Percentiles rank a stretch among this genome's conserved stretches.
Conservation (phyloP, 1,140 invertebrate species). For the Drusus annulatus region DNA sequence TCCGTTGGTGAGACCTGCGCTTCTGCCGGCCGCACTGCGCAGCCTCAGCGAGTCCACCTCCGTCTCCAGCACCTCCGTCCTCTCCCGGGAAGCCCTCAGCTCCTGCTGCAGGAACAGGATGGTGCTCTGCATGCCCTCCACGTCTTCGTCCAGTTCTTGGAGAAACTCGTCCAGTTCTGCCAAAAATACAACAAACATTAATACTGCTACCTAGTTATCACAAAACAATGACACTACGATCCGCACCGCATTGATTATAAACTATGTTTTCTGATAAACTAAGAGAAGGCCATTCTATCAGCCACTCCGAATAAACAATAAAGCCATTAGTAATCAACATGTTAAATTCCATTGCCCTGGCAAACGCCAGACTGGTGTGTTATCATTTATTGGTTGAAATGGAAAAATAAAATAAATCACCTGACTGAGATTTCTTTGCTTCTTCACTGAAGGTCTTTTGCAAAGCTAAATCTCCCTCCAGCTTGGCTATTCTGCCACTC, state of each 20-base stretch:
- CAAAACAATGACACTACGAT: too few relatives aligned
- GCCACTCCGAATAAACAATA: too few relatives aligned
- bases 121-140: slow-evolving; percentile 98
- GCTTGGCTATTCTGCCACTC: slow-evolving; percentile 93
- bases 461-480: slow-evolving; percentile 95
- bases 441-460: slow-evolving; percentile 97
- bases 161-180: slow-evolving; percentile 95
- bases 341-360: too few relatives aligned
- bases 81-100: slow-evolving; percentile 83
- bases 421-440: slow-evolving; percentile 97
- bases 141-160: slow-evolving; percentile 96
- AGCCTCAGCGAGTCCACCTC: slow-evolving; percentile 33
- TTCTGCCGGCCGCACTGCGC: slow-evolving; percentile 5
- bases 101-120: slow-evolving; percentile 96
- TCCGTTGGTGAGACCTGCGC: slow-evolving; percentile 31
- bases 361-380: too few relatives aligned
- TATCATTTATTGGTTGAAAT: too few relatives aligned
- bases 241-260: too few relatives aligned
- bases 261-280: too few relatives aligned
- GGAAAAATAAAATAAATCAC: slow-evolving; percentile 68
- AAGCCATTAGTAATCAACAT: too few relatives aligned
- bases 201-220: too few relatives aligned
- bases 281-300: too few relatives aligned
- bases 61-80: slow-evolving; percentile 60
- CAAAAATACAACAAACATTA: slow-evolving; percentile 54